phyloP scores from a whole-genome alignment of 2,797 vertebrate genomes.

The Melanotaenia parkinsoni region DNA sequence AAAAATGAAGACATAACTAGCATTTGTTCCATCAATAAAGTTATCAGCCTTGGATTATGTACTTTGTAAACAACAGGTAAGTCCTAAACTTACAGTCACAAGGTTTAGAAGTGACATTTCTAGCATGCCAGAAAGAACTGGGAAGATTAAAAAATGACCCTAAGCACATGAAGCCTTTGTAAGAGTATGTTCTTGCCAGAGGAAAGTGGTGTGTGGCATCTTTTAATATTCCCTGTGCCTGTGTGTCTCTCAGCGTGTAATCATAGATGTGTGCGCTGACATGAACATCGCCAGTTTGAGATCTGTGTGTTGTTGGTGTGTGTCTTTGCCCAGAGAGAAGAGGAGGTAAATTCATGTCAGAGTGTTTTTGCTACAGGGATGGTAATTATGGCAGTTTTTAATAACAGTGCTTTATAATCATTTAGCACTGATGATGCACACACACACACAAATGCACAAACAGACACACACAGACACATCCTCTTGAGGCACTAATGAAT shows the following conservation, averaged over 20 bases:
- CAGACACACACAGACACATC: constrained; percentile 23
- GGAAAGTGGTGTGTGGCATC: constrained; percentile 48
- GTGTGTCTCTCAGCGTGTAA: constrained; percentile 8
- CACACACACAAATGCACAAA: constrained; percentile 26
- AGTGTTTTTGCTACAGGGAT: constrained; percentile 77
- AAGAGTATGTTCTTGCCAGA: constrained; percentile 74
- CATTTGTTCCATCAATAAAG: neutral
- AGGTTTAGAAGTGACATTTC: constrained; percentile 59
- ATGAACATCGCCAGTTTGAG: constrained; percentile 22
- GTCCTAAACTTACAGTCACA: constrained; percentile 41
- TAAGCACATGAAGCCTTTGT: constrained; percentile 36
- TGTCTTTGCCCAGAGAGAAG: constrained; percentile 66
- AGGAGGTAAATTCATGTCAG: constrained; percentile 76
- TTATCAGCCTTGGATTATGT: neutral
- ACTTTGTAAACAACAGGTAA: constrained; percentile 18
- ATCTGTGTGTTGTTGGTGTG: constrained; percentile 40
- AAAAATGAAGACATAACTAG: too few relatives aligned
- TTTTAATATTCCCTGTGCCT: constrained; percentile 6
- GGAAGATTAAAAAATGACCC: constrained; percentile 61
- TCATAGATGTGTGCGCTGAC: constrained; percentile 26
- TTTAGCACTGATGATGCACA: constrained; percentile 71
- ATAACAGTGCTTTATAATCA: constrained; percentile 83
- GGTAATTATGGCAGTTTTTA: constrained; percentile 80
- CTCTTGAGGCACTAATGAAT: constrained; percentile 80
- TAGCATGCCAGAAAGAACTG: constrained; percentile 53